Conservation (phyloP, 2,113 vertebrate genomes). For the Centrocercus urophasianus region DNA sequence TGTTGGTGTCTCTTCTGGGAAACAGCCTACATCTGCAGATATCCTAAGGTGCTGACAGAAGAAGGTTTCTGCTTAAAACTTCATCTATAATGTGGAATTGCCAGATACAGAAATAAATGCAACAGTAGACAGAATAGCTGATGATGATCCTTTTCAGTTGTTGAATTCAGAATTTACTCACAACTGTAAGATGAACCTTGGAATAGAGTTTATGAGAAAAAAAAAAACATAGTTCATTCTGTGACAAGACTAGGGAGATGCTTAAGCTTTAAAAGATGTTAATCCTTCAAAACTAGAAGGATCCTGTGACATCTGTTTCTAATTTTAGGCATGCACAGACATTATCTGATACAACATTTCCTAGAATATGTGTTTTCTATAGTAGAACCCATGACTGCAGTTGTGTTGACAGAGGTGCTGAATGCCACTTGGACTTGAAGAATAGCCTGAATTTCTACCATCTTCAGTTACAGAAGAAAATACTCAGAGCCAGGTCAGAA, state of each 20-base stretch:
- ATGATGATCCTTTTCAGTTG: neutral
- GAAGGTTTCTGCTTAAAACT: conserved; percentile 6
- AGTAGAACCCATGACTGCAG: neutral
- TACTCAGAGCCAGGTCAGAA: neutral
- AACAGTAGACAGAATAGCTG: neutral
- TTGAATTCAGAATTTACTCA: neutral
- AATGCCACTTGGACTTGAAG: conserved; percentile 4
- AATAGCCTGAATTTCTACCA: neutral
- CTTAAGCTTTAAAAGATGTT: neutral
- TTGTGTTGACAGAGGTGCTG: neutral
- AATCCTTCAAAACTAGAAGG: neutral
- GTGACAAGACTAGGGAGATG: neutral
- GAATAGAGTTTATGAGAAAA: neutral
- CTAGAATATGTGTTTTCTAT: neutral
- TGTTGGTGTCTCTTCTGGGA: conserved; percentile 15
- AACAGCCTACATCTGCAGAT: neutral
- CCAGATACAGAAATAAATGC: neutral
- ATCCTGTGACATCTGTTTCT: neutral
- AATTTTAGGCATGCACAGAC: neutral
- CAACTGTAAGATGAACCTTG: neutral
- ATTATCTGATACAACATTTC: neutral
- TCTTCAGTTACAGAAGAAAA: neutral
- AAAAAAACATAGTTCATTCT: neutral
- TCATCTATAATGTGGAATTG: neutral
- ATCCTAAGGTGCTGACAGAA: neutral